These are phyloP conservation scores for Drosophila neutralis DNA, from an alignment of 2,888 invertebrate genomes.

Conservation along the genomic window DNA sequence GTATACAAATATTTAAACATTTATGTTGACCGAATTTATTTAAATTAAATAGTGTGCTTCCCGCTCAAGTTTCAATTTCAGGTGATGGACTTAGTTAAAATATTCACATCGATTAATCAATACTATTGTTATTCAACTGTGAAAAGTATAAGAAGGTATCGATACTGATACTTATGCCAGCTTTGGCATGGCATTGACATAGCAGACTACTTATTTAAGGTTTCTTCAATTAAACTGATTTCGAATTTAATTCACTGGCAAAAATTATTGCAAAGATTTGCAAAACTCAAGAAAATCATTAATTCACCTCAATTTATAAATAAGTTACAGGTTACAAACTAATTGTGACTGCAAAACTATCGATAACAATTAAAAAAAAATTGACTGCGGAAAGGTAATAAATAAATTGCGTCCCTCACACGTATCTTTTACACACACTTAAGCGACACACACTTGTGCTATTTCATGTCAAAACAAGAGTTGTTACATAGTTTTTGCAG, in stretches of 20 bases:
- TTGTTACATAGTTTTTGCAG: constrained; percentile 51
- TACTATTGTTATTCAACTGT: not conserved
- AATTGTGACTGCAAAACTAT: constrained; percentile 6
- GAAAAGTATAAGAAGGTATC: not conserved
- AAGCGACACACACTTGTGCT: constrained; percentile 6
- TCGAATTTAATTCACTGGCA: not conserved
- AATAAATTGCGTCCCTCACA: constrained; percentile 19
- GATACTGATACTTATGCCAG: not conserved
- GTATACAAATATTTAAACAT: not conserved
- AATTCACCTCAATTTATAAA: not conserved
- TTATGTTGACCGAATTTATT: not conserved
- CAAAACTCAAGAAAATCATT: not conserved
- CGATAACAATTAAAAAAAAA: constrained; percentile 8
- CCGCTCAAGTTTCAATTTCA: not conserved
- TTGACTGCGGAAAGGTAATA: not conserved
- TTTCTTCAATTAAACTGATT: not conserved
- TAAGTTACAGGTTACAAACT: not conserved
- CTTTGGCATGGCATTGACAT: not conserved
- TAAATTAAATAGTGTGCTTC: no score
- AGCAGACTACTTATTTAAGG: not conserved
- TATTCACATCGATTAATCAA: not conserved
- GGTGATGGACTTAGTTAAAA: not conserved
- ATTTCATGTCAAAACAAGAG: constrained; percentile 31
- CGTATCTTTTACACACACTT: constrained; percentile 5
- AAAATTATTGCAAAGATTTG: no score